A percentile compares a stretch with the other conserved stretches of the same genome.
These are phyloP conservation scores for Argyresthia goedartella DNA, from an alignment of 2,888 invertebrate genomes.

Conservation along the genomic window DNA sequence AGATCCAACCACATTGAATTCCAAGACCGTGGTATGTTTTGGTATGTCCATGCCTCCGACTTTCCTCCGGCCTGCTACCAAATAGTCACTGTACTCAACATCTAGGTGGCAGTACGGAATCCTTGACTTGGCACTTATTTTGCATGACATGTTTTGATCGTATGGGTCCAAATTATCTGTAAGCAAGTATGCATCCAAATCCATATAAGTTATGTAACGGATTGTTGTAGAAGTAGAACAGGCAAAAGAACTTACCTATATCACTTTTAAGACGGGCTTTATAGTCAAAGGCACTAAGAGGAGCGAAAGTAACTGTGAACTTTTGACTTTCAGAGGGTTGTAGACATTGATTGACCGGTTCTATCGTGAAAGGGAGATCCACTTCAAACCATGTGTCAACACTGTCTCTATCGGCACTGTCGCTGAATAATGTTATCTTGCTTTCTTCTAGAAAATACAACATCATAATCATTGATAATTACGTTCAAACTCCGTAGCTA, in stretches of 20 bases:
- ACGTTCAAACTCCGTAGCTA: too few species aligned
- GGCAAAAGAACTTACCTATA: constrained; percentile 36
- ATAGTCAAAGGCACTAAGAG: constrained; percentile 66
- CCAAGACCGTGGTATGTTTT: constrained; percentile 68
- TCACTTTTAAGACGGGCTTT: constrained; percentile 44
- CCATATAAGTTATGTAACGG: too few species aligned
- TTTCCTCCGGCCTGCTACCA: constrained; percentile 54
- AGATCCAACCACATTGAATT: constrained; percentile 75
- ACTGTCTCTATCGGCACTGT: constrained; percentile 35
- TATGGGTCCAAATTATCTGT: constrained; percentile 63
- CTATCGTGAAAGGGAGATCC: constrained; percentile 62
- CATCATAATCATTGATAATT: too few species aligned
- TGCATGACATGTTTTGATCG: constrained; percentile 64
- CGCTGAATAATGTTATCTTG: constrained; percentile 50
- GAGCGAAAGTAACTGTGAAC: constrained; percentile 67
- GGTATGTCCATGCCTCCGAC: constrained; percentile 52
- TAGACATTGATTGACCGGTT: constrained; percentile 54
- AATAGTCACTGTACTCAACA: constrained; percentile 75
- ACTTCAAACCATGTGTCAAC: constrained; percentile 58
- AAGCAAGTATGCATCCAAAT: too few species aligned
- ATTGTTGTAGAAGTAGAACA: too few species aligned
- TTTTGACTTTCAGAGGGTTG: constrained; percentile 39
- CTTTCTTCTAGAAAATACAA: constrained; percentile 17
- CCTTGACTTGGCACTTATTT: constrained; percentile 70
- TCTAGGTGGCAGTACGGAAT: constrained; percentile 80